Evolutionary conservation across 2,113 vertebrate species (phyloP).

Genomic region (Odocoileus hemionus): DNA sequence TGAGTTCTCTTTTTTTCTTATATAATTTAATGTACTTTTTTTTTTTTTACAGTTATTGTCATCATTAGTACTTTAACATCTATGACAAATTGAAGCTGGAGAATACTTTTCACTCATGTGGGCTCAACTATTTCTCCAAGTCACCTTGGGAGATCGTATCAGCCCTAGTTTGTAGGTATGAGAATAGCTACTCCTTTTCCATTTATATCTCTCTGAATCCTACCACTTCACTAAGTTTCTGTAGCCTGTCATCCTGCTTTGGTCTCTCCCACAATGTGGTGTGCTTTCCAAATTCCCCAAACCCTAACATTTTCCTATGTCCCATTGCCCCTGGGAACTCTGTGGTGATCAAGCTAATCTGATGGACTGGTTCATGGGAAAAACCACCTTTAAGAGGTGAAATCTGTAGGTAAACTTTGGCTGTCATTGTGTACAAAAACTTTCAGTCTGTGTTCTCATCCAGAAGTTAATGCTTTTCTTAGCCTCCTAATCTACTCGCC

Average conservation of each 20-base stretch:
- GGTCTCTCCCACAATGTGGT: background rate
- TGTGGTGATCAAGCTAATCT: background rate
- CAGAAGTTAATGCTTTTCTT: conserved; percentile 21
- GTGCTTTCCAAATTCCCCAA: background rate
- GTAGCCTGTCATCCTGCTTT: background rate
- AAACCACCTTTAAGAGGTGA: background rate
- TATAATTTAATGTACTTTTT: background rate
- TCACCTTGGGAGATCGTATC: background rate
- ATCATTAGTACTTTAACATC: background rate
- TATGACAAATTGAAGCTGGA: background rate
- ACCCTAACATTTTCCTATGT: background rate
- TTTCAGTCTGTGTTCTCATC: background rate
- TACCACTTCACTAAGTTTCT: background rate
- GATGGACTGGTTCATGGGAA: background rate
- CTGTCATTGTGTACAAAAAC: background rate
- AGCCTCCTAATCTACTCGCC: background rate
- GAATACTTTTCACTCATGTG: background rate
- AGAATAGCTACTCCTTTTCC: background rate
- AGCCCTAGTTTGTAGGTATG: background rate
- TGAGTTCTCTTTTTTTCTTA: background rate
- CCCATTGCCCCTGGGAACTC: background rate
- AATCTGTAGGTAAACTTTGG: background rate
- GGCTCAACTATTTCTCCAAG: background rate
- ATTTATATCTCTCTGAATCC: background rate
- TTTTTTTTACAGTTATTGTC: background rate